Evolutionary conservation across 2,797 vertebrate species (phyloP), one percentile per base, ranked within the genome.

Genomic region (Acropternis orthonyx): DNA sequence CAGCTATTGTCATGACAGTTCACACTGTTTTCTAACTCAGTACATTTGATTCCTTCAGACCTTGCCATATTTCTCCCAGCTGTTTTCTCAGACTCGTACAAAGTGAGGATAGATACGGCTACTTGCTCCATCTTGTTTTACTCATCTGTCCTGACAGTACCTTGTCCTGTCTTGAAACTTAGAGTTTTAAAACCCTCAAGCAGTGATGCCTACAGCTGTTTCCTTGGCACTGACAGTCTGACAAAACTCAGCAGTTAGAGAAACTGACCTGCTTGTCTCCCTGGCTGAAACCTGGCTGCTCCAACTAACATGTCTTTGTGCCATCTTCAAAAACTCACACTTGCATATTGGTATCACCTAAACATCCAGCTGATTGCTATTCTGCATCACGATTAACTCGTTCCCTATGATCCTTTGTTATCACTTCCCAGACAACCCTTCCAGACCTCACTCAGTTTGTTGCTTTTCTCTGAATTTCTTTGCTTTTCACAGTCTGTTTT

Each of bases 251-350:
- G 32, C 21, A 46, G 23, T 87, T 68, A 81, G 39, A 18, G 68
- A 92, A 81, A 52, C 21, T 49, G 49, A 83, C 44, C 44, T 80
- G 41, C 19, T 73, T 3, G 0, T 89, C 65, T 90, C 34, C 48
- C 43, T 89, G 73, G 46, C 36, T 84, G 82, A 89, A 96, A 90
- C 24, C n/a, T 87, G 59, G 87, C 82, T 84, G 58, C 23, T 92
- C 12, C 67, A 55, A 76, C 26, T 32, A 44, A 55, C 58, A 69
- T 24, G 46, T 61, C 54, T 89, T 78, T 52, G 17, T 76, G 48
- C 37, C 39, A 78, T 27, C 13, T 46, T 84, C 39, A 73, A 43
- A 90, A 82, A 77, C 10, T 71, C 41, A 37, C 36, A 71, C 51
- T 83, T 76, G 48, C n/a, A 32, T 63, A 20, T 72, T 78, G 51